Base-by-base conservation (phyloP, 2,888 invertebrate genomes). In the Leptodirus hochenwartii region DNA sequence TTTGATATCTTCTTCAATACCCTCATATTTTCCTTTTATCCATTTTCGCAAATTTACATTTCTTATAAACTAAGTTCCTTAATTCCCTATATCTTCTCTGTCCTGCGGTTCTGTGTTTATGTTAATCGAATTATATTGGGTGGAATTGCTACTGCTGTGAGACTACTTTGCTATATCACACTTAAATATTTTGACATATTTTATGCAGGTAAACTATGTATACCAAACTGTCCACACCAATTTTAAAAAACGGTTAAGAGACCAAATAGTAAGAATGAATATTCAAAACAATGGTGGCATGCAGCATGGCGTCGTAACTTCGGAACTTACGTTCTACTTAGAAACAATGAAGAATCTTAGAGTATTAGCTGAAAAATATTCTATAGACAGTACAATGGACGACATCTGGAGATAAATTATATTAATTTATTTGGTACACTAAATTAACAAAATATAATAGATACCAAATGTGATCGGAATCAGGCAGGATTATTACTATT, bases 281-380 rank as follows among this genome's bases (percentile, higher is more conserved):
- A 84, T 95, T 41, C 72, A 76, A 32, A 91, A 88, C 43, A 87
- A 93, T 59, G 91, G 91, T n/a, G 90, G 91, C 27, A 93, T 93
- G 2, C 87, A 91, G 50, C 91, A 93, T 52, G 91, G 90, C 23
- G 74, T 85, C 30, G 88, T 90, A n/a, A 87, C 82, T 17, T 81
- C 85, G 5, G 90, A 90, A 59, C 58, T 88, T 46, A 81, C 82
- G 36, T 88, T 88, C 58, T 90, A 90, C 53, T 64, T 84, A 46
- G 81, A 87, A 58, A 85, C 84, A 33, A 62, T 90, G 44, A 72
- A 78, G 48, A 77, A 75, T 41, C 59, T 87, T 17, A 72, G 77
- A 51, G 75, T 81, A 16, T 60, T 87, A 43, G 78, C 79, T 17
- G 62, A 67, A 33, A 69, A 72, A 43, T 76, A 79, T 50, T 58